Evolutionary conservation across 2,888 invertebrate species (phyloP).

Genomic region (Plusia festucae): DNA sequence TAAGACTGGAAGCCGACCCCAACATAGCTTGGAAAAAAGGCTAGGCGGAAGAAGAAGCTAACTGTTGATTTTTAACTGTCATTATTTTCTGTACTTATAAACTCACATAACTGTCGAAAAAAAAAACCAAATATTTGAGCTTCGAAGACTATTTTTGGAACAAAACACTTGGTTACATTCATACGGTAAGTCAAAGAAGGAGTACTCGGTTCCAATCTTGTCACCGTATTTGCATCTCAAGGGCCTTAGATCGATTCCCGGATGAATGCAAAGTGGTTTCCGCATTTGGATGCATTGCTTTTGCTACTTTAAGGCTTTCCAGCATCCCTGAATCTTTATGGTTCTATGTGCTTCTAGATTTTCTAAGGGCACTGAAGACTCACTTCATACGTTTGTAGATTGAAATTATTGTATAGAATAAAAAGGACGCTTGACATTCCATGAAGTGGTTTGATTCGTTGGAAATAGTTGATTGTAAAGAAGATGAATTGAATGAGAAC

Average conservation of each 20-base stretch:
- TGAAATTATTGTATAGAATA: background rate
- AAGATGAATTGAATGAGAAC: background rate
- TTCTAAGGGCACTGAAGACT: slow-evolving; percentile 12
- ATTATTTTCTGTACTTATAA: too few relatives aligned
- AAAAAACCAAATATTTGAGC: background rate
- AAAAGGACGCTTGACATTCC: background rate
- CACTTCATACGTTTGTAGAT: background rate
- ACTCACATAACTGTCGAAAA: too few relatives aligned
- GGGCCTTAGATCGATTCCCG: slow-evolving; percentile 60
- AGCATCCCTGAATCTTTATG: slow-evolving; percentile 39
- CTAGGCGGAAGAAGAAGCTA: too few relatives aligned
- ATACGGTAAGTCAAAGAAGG: slow-evolving; percentile 31
- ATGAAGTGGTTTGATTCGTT: background rate
- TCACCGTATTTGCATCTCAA: slow-evolving; percentile 68
- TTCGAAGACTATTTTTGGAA: background rate
- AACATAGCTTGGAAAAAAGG: too few relatives aligned
- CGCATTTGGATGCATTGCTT: slow-evolving; percentile 58
- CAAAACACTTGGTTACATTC: background rate
- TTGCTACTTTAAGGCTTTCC: slow-evolving; percentile 40
- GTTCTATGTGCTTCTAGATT: slow-evolving; percentile 6
- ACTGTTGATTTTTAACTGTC: too few relatives aligned
- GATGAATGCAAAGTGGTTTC: slow-evolving; percentile 60
- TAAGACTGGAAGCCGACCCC: too few relatives aligned
- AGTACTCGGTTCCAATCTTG: slow-evolving; percentile 54
- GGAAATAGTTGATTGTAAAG: background rate